Percentiles rank a stretch among this genome's conserved stretches.
phyloP scores from a whole-genome alignment of 2,113 vertebrate genomes.

The Cyprinodon variegatus region DNA sequence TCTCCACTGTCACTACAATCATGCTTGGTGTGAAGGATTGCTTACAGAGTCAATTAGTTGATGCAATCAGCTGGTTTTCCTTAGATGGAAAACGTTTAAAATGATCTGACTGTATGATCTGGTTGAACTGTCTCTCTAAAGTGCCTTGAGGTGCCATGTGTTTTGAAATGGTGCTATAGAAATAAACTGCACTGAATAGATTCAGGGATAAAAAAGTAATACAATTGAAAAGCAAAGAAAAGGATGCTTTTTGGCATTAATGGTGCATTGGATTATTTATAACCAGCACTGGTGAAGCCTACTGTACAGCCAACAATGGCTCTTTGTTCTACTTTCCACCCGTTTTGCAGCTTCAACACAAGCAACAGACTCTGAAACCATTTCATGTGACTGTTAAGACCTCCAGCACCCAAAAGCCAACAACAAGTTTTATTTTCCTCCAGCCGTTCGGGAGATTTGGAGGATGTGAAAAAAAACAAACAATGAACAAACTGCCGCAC shows the following conservation, averaged over 20 bases:
- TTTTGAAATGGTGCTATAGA: no score
- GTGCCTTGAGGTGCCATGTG: no score
- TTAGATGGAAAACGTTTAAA: no score
- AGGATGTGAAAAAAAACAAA: background rate
- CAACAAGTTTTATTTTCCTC: background rate
- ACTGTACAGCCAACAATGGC: constrained; percentile 42
- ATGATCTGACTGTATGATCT: no score
- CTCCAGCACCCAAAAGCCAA: background rate
- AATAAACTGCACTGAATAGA: no score
- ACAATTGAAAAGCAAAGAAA: background rate
- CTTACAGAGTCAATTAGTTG: no score
- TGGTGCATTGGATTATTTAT: background rate
- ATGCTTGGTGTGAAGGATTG: no score
- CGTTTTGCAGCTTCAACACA: constrained; percentile 35
- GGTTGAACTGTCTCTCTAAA: no score
- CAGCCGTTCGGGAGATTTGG: constrained; percentile 8
- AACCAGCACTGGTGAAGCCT: constrained; percentile 4
- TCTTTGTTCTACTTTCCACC: constrained; percentile 24
- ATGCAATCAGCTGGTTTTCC: no score
- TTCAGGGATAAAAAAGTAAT: background rate
- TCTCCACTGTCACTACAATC: no score
- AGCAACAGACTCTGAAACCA: constrained; percentile 30
- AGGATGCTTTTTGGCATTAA: background rate
- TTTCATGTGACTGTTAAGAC: constrained; percentile 41
- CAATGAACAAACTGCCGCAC: background rate